Conservation (phyloP, 1,140 invertebrate genomes). For the Pseudomyrmex sp. region DNA sequence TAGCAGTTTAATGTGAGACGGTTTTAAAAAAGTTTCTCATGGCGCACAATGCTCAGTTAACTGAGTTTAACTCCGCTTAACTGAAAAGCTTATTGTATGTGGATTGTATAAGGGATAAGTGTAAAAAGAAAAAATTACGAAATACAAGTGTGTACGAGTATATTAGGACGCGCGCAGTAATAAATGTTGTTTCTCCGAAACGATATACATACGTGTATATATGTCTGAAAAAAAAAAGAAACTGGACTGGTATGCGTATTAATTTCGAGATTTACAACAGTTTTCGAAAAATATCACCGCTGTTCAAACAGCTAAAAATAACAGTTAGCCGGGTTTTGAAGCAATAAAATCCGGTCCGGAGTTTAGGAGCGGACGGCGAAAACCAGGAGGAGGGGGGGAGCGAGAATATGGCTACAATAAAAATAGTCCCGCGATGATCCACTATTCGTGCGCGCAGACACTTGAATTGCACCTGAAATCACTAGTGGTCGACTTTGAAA, state of each 20-base stretch:
- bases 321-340: conserved; percentile 6
- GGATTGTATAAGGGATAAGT: too few species aligned
- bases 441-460: conserved; percentile 13
- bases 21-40: not conserved
- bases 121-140: too few species aligned
- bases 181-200: not conserved
- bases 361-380: not conserved
- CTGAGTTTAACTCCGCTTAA: too few species aligned
- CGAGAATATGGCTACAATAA: not conserved
- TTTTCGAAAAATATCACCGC: not conserved
- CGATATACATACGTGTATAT: not conserved
- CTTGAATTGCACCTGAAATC: conserved; percentile 62
- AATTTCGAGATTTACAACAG: not conserved
- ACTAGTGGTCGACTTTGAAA: conserved; percentile 47
- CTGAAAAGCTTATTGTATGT: too few species aligned
- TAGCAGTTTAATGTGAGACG: not conserved
- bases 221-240: not conserved
- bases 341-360: not conserved
- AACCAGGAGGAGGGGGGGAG: not conserved
- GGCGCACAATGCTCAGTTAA: not conserved
- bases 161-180: not conserved
- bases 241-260: not conserved
- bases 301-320: not conserved
- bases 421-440: conserved; percentile 48
- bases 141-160: too few species aligned